Conservation (phyloP, 2,888 invertebrate species). For the Cerceris ruficornis region DNA sequence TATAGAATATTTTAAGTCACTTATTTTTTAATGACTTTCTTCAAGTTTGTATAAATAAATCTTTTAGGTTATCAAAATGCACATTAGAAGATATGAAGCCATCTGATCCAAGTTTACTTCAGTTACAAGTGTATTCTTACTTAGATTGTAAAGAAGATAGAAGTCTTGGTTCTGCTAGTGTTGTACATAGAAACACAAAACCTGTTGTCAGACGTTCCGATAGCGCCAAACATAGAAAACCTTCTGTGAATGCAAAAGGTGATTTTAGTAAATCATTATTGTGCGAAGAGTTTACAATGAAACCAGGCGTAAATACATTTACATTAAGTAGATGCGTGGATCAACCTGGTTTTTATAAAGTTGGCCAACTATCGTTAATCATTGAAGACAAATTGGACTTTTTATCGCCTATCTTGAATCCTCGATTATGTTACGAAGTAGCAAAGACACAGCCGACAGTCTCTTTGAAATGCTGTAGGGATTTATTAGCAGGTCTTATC, state of each 20-base stretch:
- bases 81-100: conserved; percentile 85
- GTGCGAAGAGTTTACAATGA: conserved; percentile 82
- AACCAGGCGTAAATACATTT: conserved; percentile 87
- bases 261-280: conserved; percentile 86
- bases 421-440: conserved; percentile 84
- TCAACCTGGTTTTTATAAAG: conserved; percentile 87
- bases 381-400: conserved; percentile 88
- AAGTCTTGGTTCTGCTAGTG: conserved; percentile 88
- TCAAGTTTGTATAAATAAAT: neutral
- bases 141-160: conserved; percentile 92
- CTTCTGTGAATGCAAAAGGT: conserved; percentile 86
- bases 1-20: neutral
- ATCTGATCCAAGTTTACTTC: conserved; percentile 84
- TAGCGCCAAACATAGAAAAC: conserved; percentile 87
- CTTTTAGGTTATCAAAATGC: conserved; percentile 82
- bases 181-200: conserved; percentile 87
- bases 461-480: conserved; percentile 84
- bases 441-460: conserved; percentile 84
- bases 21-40: neutral
- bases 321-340: conserved; percentile 85
- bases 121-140: conserved; percentile 87
- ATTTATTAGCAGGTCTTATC: conserved; percentile 91
- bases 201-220: conserved; percentile 87
- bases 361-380: conserved; percentile 87
- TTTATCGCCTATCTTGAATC: conserved; percentile 85